Evolutionary conservation across 2,113 vertebrate genomes (phyloP).

Genomic region (Macquaria ambigua): DNA sequence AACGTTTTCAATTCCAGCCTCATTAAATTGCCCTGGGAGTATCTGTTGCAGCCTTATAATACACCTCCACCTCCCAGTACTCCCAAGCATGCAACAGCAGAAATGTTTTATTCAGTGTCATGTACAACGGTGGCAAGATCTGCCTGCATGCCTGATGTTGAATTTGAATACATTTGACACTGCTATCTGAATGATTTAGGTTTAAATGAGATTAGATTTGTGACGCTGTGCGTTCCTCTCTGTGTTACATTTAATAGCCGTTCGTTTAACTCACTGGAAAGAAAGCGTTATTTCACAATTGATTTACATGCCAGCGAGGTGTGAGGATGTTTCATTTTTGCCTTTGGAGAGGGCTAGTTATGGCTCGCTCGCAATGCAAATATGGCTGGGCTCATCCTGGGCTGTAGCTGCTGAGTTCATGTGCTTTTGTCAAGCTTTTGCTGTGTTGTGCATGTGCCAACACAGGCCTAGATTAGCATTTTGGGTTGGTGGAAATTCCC

Average conservation of each 20-base stretch:
- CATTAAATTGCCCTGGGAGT: conserved; percentile 40
- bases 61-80: conserved; percentile 31
- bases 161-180: conserved; percentile 76
- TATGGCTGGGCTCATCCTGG: conserved; percentile 15
- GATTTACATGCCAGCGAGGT: conserved; percentile 53
- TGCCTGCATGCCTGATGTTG: conserved; percentile 46
- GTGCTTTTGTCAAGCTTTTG: conserved; percentile 32
- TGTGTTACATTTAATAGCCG: conserved; percentile 57
- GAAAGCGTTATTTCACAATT: conserved; percentile 61
- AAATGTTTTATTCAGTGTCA: conserved; percentile 73
- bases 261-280: conserved; percentile 65
- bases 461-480: conserved; percentile 43
- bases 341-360: conserved; percentile 23
- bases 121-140: conserved; percentile 31
- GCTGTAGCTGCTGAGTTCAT: conserved; percentile 29
- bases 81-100: conserved; percentile 3
- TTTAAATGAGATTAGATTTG: conserved; percentile 62
- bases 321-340: conserved; percentile 56
- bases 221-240: conserved; percentile 12
- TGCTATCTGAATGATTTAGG: conserved; percentile 38
- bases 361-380: conserved; percentile 48
- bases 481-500: conserved; percentile 54
- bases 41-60: conserved; percentile 8
- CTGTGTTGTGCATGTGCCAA: conserved; percentile 40
- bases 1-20: conserved; percentile 26